phyloP scores from a whole-genome alignment of 2,113 vertebrate genomes.

The Holacanthus passer region DNA sequence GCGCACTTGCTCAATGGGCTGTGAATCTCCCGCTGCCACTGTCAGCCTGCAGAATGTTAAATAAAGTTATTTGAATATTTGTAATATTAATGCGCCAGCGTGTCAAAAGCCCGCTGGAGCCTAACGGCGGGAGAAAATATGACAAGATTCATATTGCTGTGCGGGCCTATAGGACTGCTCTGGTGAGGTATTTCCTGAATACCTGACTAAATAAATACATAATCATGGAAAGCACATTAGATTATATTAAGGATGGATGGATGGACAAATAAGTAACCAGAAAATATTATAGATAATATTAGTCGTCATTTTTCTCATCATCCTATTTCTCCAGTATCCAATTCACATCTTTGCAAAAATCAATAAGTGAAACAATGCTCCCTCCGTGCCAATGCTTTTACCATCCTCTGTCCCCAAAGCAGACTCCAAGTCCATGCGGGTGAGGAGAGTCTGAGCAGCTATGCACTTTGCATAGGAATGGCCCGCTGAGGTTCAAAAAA shows the following conservation, averaged over 20 bases:
- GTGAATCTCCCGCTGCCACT: conserved; percentile 81
- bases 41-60: conserved; percentile 83
- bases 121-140: conserved; percentile 71
- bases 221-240: conserved; percentile 19
- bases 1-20: conserved; percentile 82
- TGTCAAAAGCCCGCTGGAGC: conserved; percentile 78
- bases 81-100: conserved; percentile 83
- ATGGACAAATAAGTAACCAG: conserved; percentile 11
- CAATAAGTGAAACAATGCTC: conserved; percentile 6
- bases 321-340: background rate
- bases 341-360: conserved; percentile 30
- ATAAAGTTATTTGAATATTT: conserved; percentile 89
- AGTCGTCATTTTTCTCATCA: background rate
- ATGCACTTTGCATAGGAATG: conserved; percentile 68
- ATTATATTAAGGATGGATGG: conserved; percentile 29
- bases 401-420: background rate
- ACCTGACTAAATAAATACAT: conserved; percentile 48
- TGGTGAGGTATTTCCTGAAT: conserved; percentile 41
- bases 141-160: conserved; percentile 54
- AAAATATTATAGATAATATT: conserved; percentile 18
- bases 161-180: conserved; percentile 34
- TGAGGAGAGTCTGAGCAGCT: conserved; percentile 12
- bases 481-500: conserved; percentile 15
- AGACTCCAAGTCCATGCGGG: conserved; percentile 10
- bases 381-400: background rate